A percentile compares a stretch with the other conserved stretches of the same genome.
Evolutionary conservation across 2,113 vertebrate genomes (phyloP).

Genomic region (Gnathonemus echidnorhynchus): DNA sequence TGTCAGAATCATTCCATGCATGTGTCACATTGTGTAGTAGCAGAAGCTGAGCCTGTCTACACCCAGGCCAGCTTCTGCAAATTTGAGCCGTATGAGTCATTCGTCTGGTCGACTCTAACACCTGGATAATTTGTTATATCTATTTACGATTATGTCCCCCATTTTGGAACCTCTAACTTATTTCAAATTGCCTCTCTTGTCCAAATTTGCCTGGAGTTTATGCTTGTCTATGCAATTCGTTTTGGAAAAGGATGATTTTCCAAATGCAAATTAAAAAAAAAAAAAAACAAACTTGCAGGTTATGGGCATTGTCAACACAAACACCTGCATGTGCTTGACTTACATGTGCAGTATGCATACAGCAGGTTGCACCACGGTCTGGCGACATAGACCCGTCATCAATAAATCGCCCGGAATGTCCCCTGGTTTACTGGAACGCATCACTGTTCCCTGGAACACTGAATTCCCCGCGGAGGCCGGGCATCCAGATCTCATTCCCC

Average conservation of each 20-base stretch:
- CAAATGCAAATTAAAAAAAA: background rate
- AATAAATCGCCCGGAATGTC: background rate
- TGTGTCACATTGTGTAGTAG: background rate
- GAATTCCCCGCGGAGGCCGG: background rate
- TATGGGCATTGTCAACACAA: background rate
- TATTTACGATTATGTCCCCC: background rate
- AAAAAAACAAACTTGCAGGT: background rate
- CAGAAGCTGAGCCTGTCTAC: conserved; percentile 18
- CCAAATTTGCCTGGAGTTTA: background rate
- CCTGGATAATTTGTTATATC: background rate
- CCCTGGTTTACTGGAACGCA: background rate
- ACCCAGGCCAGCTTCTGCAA: conserved; percentile 1
- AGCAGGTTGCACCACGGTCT: background rate
- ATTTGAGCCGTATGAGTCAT: background rate
- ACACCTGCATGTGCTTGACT: background rate
- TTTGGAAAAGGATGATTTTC: background rate
- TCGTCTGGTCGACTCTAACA: background rate
- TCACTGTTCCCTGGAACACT: background rate
- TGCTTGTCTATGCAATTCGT: background rate
- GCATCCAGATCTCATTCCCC: background rate
- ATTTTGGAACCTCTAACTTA: background rate
- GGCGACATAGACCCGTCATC: background rate
- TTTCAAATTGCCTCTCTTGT: background rate
- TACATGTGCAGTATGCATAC: background rate
- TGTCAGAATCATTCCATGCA: background rate